These are phyloP conservation scores for Hippolais icterina DNA, from an alignment of 2,113 vertebrate species.

Conservation along the genomic window DNA sequence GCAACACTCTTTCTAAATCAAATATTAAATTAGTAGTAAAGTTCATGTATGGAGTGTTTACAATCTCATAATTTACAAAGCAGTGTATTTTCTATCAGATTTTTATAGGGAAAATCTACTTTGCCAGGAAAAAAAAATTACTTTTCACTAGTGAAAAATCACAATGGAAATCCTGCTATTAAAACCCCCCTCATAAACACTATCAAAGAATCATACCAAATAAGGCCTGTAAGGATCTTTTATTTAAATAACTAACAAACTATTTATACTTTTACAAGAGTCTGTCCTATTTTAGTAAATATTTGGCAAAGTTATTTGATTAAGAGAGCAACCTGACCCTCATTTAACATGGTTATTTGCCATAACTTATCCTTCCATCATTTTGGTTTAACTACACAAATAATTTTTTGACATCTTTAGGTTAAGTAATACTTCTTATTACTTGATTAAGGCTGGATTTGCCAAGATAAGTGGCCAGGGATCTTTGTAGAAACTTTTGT, in stretches of 20 bases:
- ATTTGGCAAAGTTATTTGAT: constrained; percentile 79
- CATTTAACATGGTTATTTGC: constrained; percentile 66
- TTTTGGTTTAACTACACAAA: constrained; percentile 66
- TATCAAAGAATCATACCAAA: constrained; percentile 79
- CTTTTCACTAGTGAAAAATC: constrained; percentile 56
- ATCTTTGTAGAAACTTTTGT: not conserved
- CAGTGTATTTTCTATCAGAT: constrained; percentile 33
- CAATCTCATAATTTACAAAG: constrained; percentile 14
- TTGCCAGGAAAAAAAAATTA: constrained; percentile 1
- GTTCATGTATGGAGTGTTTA: not conserved
- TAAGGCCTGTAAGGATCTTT: constrained; percentile 74
- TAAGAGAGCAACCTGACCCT: constrained; percentile 77
- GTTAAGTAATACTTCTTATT: constrained; percentile 16
- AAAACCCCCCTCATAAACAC: constrained; percentile 58
- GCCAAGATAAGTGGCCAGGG: not conserved
- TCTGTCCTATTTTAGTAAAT: constrained; percentile 82
- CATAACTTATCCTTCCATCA: constrained; percentile 63
- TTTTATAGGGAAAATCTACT: constrained; percentile 59
- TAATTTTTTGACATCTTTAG: not conserved
- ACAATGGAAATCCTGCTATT: constrained; percentile 75
- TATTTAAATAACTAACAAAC: constrained; percentile 83
- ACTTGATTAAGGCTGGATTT: constrained; percentile 32
- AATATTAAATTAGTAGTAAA: not conserved
- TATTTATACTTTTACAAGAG: constrained; percentile 83
- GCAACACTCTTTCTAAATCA: not conserved